Conservation (phyloP, 1,140 invertebrate species). For the silkworm (Bombyx mori) region ASM3026992v2 NC_085123.1:12001001-12001500, state of each 20-base stretch:
- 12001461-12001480: too few relatives aligned
- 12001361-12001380: too few relatives aligned
- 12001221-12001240: conserved; percentile 87
- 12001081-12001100: conserved; percentile 91
- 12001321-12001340: conserved; percentile 58
- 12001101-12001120: conserved; percentile 74
- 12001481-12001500: too few relatives aligned
- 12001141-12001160: conserved; percentile 79
- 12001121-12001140: conserved; percentile 71
- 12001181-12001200: conserved; percentile 75
- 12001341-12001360: not conserved
- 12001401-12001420: too few relatives aligned
- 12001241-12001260: conserved; percentile 84
- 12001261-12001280: conserved; percentile 86
- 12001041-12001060: conserved; percentile 74
- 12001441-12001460: too few relatives aligned
- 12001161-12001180: conserved; percentile 59
- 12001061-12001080: conserved; percentile 91
- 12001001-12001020: not conserved
- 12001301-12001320: conserved; percentile 83
- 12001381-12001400: too few relatives aligned
- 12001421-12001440: too few relatives aligned
- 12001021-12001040: not conserved
- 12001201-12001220: conserved; percentile 85
- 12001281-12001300: conserved; percentile 92